These are phyloP conservation scores for Halcyon leucocephala DNA, from an alignment of 2,797 vertebrate species.

Conservation along the genomic window DNA sequence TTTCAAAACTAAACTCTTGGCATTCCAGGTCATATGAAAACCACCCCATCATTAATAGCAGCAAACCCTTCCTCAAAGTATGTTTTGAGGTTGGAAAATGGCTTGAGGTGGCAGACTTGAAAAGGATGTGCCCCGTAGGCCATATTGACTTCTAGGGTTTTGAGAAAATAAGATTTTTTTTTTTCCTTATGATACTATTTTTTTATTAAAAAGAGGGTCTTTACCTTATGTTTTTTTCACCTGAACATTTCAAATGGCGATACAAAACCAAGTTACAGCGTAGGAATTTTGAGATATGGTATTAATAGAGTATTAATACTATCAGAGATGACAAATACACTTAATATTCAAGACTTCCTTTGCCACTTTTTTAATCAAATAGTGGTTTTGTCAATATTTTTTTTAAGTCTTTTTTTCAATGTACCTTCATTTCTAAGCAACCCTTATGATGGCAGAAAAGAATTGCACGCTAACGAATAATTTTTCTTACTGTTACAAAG, in stretches of 20 bases:
- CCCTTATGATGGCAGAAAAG: background rate
- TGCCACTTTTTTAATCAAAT: background rate
- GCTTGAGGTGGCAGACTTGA: background rate
- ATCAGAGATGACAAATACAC: background rate
- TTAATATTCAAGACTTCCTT: background rate
- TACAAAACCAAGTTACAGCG: background rate
- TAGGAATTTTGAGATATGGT: background rate
- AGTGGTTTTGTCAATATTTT: background rate
- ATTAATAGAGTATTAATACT: background rate
- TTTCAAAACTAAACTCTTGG: background rate
- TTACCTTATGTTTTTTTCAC: background rate
- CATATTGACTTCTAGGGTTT: background rate
- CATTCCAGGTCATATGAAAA: background rate
- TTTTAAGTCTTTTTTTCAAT: slow-evolving; percentile 12
- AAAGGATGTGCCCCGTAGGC: background rate
- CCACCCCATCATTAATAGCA: background rate
- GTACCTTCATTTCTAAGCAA: background rate
- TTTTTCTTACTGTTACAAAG: background rate
- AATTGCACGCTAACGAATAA: background rate
- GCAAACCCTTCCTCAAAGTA: background rate
- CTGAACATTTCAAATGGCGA: background rate
- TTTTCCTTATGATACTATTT: background rate
- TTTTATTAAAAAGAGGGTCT: background rate
- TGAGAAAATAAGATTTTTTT: background rate
- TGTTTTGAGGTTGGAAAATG: background rate